Evolutionary conservation across 2,113 vertebrate species (phyloP).

Genomic region (Callipepla californica): DNA sequence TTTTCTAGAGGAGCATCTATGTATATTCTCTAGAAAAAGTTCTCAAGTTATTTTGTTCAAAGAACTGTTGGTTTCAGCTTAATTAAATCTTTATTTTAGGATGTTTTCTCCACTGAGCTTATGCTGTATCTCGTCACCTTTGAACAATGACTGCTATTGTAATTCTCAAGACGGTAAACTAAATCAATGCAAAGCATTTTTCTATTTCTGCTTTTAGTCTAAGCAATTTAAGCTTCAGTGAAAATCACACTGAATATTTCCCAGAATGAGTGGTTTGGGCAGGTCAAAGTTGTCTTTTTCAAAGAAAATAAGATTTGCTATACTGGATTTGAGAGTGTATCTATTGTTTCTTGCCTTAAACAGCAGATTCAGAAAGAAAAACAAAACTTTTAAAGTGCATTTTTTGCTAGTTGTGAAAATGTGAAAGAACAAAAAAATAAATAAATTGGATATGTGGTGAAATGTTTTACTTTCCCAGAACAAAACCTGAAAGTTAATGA

Average conservation of each 20-base stretch:
- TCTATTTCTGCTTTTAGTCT: neutral
- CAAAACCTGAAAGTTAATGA: neutral
- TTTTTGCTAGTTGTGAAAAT: neutral
- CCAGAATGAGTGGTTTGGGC: neutral
- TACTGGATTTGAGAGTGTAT: neutral
- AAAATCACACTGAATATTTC: neutral
- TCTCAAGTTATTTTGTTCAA: neutral
- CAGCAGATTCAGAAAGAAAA: conserved; percentile 8
- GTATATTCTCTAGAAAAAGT: neutral
- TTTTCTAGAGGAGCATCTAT: neutral
- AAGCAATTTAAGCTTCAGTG: conserved; percentile 5
- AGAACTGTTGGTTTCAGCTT: neutral
- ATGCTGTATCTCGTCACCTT: neutral
- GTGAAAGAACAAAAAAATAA: neutral
- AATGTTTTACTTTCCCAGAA: neutral
- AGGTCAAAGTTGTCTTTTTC: conserved; percentile 27
- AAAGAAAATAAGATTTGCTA: neutral
- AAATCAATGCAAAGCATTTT: neutral
- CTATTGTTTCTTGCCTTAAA: conserved; percentile 20
- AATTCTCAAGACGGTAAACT: neutral
- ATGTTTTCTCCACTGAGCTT: neutral
- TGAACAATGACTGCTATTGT: neutral
- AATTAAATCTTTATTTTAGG: neutral
- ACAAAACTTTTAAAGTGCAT: neutral
- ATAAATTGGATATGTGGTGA: neutral